These are phyloP conservation scores for Xestia ashworthii DNA, from an alignment of 2,888 invertebrate species.

Conservation along the genomic window DNA sequence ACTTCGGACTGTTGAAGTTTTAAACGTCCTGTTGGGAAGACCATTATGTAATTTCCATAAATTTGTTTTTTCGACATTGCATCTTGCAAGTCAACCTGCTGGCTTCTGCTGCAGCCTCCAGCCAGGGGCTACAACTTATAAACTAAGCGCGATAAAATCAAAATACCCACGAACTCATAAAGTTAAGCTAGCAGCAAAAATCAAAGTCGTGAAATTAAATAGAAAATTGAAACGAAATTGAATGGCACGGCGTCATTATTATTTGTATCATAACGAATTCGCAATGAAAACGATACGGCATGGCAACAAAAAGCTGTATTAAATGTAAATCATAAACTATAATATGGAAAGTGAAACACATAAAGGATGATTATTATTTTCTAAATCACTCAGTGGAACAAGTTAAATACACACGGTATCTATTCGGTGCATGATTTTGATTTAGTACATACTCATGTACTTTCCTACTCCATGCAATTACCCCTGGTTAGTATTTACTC, in stretches of 20 bases:
- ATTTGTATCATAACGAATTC: constrained; percentile 19
- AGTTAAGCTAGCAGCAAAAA: background rate
- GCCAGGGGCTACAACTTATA: too few relatives aligned
- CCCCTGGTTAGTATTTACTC: constrained; percentile 2
- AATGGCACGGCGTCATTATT: constrained; percentile 13
- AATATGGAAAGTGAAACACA: constrained; percentile 52
- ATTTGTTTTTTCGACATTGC: too few relatives aligned
- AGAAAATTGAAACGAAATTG: constrained; percentile 17
- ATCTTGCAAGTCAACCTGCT: too few relatives aligned
- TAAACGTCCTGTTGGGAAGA: background rate
- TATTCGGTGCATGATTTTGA: constrained; percentile 39
- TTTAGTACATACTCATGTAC: constrained; percentile 3
- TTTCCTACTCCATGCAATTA: constrained; percentile 4
- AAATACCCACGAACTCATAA: too few relatives aligned
- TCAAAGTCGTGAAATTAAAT: constrained; percentile 14
- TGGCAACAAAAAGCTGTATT: constrained; percentile 31
- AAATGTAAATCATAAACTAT: constrained; percentile 46
- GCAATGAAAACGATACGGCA: constrained; percentile 29
- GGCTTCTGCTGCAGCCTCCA: too few relatives aligned
- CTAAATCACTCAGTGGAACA: constrained; percentile 56
- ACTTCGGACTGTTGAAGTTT: background rate
- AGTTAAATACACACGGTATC: constrained; percentile 44
- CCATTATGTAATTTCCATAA: too few relatives aligned
- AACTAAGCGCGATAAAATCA: too few relatives aligned
- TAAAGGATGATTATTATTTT: constrained; percentile 47